Evolutionary conservation across 2,888 invertebrate species (phyloP), one percentile per base, ranked within the genome.

Genomic region (Seira musarum): DNA sequence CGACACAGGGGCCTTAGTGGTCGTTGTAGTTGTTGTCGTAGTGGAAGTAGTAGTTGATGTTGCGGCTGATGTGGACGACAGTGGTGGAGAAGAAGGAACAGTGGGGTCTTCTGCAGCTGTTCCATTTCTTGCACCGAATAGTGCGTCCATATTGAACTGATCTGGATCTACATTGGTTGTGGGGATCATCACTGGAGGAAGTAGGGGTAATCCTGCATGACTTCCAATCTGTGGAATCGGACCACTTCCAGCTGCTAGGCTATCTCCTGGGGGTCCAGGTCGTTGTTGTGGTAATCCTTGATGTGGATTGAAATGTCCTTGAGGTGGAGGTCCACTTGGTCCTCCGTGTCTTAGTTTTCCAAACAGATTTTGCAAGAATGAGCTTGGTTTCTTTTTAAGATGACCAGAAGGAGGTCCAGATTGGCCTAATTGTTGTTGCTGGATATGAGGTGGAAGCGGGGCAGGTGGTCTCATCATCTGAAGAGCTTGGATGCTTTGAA

Each of bases 71-170:
- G n/a, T n/a, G n/a, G n/a, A n/a, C n/a, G n/a, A n/a, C 3, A 21
- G 5, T 22, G 61, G 13, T 1, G 25, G 21, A 15, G 57, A 40
- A 3, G 46, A 60, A 22, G 21, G 30, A 10, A 22, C 35, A 15
- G 19, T 17, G 53, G 1, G 17, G 19, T 72, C 73, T n/a, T 67
- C 76, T 17, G 75, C 70, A 2, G 30, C 66, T 1, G 75, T 75
- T 19, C 80, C 80, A 49, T 80, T 80, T 17, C 80, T 69, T n/a
- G 80, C 80, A 24, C 80, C 80, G 53, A 80, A 80, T 25, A 80
- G 25, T 5, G 80, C 66, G 21, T 80, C 80, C 80, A 80, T 75
- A 49, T 80, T 80, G 30, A 66, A 80, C 3, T 30, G 10, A 40
- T 80, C 70, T 10, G 57, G 46, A 10, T 78, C 72, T 0, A 40